Conservation (phyloP, 2,113 vertebrate genomes). For the Acinonyx jubatus region DNA sequence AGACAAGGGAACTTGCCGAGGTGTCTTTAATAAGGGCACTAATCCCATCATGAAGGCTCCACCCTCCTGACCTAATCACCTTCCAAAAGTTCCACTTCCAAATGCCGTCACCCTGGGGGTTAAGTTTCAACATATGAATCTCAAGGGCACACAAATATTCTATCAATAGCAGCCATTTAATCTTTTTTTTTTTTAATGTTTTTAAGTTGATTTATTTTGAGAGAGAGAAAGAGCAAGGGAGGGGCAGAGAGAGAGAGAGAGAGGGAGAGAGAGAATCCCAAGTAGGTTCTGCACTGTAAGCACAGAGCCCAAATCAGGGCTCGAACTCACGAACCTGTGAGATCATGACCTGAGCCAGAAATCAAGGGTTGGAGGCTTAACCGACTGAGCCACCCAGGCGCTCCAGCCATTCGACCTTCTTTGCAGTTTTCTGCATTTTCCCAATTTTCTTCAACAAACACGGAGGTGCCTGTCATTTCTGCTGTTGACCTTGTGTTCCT, state of each 20-base stretch:
- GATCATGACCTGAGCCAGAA: too few species aligned
- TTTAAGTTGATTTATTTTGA: too few species aligned
- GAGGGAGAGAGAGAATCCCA: too few species aligned
- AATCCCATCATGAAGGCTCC: neutral
- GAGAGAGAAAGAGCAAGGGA: too few species aligned
- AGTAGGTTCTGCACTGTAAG: too few species aligned
- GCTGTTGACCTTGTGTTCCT: rapidly evolving
- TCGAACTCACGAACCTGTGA: too few species aligned
- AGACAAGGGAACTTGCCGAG: neutral
- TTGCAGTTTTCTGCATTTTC: neutral
- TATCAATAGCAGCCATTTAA: neutral
- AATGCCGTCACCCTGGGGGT: neutral
- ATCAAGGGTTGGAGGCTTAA: too few species aligned
- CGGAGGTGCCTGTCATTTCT: neutral
- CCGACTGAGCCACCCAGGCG: too few species aligned
- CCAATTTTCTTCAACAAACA: neutral
- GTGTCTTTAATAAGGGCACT: neutral
- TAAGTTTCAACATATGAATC: neutral
- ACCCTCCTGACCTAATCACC: neutral
- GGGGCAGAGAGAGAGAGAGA: too few species aligned
- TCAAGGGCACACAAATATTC: neutral
- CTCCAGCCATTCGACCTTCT: neutral
- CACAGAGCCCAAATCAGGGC: too few species aligned
- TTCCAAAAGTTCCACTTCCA: neutral
- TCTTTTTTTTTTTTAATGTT: neutral